A percentile compares a stretch with the other conserved stretches of the same genome.
Evolutionary conservation across 2,797 vertebrate species (phyloP).

Genomic region (Gymnocypris eckloni): DNA sequence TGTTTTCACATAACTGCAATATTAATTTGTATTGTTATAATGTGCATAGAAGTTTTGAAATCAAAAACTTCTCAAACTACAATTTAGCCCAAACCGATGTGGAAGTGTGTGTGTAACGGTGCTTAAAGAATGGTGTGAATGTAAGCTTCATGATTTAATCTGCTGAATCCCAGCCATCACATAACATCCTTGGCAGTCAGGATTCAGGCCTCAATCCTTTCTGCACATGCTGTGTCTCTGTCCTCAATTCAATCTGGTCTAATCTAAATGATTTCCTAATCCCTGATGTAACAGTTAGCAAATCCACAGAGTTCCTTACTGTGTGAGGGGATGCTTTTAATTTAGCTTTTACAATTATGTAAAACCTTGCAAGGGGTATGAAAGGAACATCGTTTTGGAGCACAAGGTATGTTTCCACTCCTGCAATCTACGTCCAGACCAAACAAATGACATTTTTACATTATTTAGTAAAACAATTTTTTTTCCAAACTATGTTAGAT

Average conservation of each 20-base stretch:
- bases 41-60: background rate
- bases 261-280: conserved; percentile 34
- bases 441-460: background rate
- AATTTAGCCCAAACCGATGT: background rate
- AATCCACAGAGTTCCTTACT: background rate
- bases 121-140: background rate
- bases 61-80: too few relatives aligned
- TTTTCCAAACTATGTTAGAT: background rate
- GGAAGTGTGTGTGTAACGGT: background rate
- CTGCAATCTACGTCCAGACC: background rate
- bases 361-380: background rate
- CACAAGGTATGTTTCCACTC: background rate
- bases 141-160: background rate
- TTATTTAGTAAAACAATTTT: background rate
- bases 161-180: background rate
- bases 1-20: too few relatives aligned
- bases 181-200: conserved; percentile 9
- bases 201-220: conserved; percentile 16
- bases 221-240: conserved; percentile 26
- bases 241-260: conserved; percentile 27
- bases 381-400: background rate
- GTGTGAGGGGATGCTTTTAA: too few relatives aligned
- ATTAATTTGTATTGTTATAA: background rate
- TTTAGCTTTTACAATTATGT: background rate
- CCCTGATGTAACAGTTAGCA: conserved; percentile 9